Evolutionary conservation across 2,113 vertebrate genomes (phyloP).

Genomic region (Notiomystis cincta): DNA sequence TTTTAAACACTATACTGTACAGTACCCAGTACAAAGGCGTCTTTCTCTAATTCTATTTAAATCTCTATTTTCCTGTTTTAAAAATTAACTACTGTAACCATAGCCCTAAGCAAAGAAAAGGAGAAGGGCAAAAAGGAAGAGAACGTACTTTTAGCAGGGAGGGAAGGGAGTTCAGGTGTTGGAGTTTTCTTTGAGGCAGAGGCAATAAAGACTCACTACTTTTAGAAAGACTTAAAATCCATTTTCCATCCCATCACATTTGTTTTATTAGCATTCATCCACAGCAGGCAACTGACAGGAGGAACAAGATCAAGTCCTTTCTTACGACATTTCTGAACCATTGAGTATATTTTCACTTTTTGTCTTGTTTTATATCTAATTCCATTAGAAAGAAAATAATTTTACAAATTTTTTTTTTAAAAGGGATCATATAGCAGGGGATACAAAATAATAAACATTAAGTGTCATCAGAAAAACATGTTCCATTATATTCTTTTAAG

Average conservation of each 20-base stretch:
- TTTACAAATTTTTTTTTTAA: not conserved
- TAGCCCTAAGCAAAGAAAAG: constrained; percentile 42
- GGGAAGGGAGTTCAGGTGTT: not conserved
- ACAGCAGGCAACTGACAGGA: not conserved
- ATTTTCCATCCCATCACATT: not conserved
- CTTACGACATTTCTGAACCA: not conserved
- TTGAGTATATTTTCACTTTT: not conserved
- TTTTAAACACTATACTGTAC: constrained; percentile 61
- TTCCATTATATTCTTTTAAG: not conserved
- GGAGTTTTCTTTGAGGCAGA: not conserved
- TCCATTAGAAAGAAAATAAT: not conserved
- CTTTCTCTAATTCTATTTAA: constrained; percentile 68
- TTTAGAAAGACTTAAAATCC: not conserved
- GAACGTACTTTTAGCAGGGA: not conserved
- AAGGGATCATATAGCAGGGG: not conserved
- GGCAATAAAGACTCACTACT: not conserved
- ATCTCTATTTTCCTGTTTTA: constrained; percentile 54
- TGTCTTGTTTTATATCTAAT: not conserved
- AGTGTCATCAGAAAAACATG: not conserved
- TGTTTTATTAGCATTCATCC: not conserved
- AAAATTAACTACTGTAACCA: constrained; percentile 60
- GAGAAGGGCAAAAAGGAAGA: not conserved
- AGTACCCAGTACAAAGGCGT: constrained; percentile 59
- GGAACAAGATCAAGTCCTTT: not conserved
- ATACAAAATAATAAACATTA: not conserved